Evolutionary conservation across 1,140 invertebrate genomes (phyloP), one percentile per base, ranked within the genome.

Genomic region (Drosophila simulans): DNA sequence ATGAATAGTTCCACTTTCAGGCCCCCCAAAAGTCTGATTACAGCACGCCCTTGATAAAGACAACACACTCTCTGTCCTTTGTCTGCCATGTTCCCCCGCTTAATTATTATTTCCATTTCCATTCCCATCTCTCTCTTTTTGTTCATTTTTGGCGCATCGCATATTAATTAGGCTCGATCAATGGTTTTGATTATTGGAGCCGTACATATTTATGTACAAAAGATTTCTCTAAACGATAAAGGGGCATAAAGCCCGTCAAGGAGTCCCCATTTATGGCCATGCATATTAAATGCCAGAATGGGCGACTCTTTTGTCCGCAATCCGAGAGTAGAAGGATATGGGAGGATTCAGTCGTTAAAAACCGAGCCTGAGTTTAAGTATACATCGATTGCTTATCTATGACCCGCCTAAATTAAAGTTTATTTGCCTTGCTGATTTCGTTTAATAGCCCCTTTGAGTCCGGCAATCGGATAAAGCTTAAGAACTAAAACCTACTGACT

Each of bases 111-210:
- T 70, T 77, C 77, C 52, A 69, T 60, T 34, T 3, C 25, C 46
- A 49, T 46, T 52, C 3, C 20, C 20, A 22, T 22, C 48, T 34
- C 40, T 37, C 31, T 53, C 7, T 31, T 39, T 20, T 37, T 34
- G 27, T 31, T 31, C 7, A 31, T 68, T 69, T 68, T 70, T 70
- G 51, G 68, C 65, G 52, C 40, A 71, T 57, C 70, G 74, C 74
- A 77, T 77, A 77, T 77, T 77, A 77, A 77, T 77, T 69, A 77
- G 73, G 43, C 64, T 31, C 54, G 72, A 76, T 77, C 72, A 77
- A 75, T 75, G 72, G 46, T 13, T 74, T 74, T 51, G 70, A 74
- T 74, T 74, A 74, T 74, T 55, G 60, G 43, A 43, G 49, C 46
- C 45, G 58, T 54, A 63, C 62, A 63, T 63, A 74, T 74, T 76